These are phyloP conservation scores for Siphlonurus alternatus DNA, from an alignment of 2,888 invertebrate species.

Conservation along the genomic window DNA sequence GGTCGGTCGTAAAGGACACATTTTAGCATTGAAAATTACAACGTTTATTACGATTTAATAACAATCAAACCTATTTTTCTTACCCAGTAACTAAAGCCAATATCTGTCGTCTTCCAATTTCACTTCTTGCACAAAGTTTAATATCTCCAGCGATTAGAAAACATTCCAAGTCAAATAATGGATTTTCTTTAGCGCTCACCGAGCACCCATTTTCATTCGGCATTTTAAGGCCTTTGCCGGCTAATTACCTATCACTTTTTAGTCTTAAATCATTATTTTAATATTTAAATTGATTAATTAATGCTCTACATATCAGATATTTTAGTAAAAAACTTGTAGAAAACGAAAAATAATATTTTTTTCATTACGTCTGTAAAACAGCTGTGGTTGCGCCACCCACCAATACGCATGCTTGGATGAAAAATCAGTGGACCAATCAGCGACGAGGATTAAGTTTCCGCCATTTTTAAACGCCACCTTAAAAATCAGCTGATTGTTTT, in stretches of 20 bases:
- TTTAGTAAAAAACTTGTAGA: not conserved
- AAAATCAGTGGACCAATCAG: not conserved
- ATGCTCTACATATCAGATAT: not conserved
- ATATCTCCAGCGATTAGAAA: not conserved
- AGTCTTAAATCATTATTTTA: not conserved
- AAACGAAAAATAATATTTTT: not conserved
- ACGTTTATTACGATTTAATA: too few relatives aligned
- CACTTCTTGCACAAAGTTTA: not conserved
- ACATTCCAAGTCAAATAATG: not conserved
- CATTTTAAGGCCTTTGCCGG: not conserved
- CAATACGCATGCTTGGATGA: not conserved
- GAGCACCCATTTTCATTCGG: not conserved
- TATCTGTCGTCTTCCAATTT: not conserved
- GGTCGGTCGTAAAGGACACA: too few relatives aligned
- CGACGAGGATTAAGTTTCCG: not conserved
- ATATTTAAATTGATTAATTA: not conserved
- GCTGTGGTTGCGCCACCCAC: not conserved
- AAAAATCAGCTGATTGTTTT: not conserved
- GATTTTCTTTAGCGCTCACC: not conserved
- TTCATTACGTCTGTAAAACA: not conserved
- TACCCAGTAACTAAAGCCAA: slow-evolving; percentile 1
- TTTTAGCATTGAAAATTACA: too few relatives aligned
- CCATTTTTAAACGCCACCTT: not conserved
- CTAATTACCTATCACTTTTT: not conserved
- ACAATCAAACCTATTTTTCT: too few relatives aligned